A percentile compares a stretch with the other conserved stretches of the same genome.
Evolutionary conservation across 2,888 invertebrate species (phyloP).

Genomic region (Neoitamus cyanurus): DNA sequence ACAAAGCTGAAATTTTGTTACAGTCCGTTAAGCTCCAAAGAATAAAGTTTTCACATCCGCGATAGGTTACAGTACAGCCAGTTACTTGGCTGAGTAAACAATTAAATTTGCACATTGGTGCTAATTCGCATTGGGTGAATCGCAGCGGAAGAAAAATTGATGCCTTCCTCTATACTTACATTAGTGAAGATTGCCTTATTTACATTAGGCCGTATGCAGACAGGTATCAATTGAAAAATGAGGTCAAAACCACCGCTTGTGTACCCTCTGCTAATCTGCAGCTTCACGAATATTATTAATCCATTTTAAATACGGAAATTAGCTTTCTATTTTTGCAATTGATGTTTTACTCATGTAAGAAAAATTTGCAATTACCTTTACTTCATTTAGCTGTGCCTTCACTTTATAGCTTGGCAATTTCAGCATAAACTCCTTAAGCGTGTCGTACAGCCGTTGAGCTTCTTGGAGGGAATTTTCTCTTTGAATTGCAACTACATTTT

Average conservation of each 20-base stretch:
- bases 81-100: not conserved
- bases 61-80: not conserved
- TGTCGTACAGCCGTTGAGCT: constrained; percentile 61
- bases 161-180: not conserved
- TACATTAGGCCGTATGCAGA: not conserved
- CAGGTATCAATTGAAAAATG: not conserved
- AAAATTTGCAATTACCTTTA: constrained; percentile 61
- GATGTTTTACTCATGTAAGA: no score
- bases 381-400: constrained; percentile 62
- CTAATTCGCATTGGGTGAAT: not conserved
- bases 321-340: no score
- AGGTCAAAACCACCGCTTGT: not conserved
- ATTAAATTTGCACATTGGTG: not conserved
- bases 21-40: not conserved
- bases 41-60: not conserved
- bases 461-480: constrained; percentile 62
- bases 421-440: constrained; percentile 63
- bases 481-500: constrained; percentile 61
- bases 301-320: not conserved
- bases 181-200: not conserved
- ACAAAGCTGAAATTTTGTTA: not conserved
- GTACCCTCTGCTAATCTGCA: not conserved
- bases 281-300: not conserved
- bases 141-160: not conserved
- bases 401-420: constrained; percentile 64